Percentiles rank a stretch among this genome's conserved stretches.
Evolutionary conservation across 2,888 invertebrate genomes (phyloP).

Genomic region (Drosophila buzzatii): DNA sequence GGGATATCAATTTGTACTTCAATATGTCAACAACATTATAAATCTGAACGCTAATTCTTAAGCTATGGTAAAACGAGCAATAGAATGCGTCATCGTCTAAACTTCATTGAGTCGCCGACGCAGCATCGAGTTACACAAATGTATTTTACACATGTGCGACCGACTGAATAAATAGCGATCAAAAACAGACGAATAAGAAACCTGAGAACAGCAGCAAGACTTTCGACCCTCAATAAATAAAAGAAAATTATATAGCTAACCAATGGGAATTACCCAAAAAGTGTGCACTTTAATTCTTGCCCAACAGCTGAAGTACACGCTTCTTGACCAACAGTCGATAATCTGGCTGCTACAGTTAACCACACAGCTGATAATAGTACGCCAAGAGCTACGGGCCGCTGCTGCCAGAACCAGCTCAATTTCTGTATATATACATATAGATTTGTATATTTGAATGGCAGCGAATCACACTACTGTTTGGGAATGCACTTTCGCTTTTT

Average conservation of each 20-base stretch:
- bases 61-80: background rate
- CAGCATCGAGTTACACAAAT: slow-evolving; percentile 26
- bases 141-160: slow-evolving; percentile 3
- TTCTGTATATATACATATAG: background rate
- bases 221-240: background rate
- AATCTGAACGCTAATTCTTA: background rate
- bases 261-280: slow-evolving; percentile 3
- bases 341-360: slow-evolving; percentile 9
- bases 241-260: background rate
- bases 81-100: background rate
- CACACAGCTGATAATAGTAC: slow-evolving; percentile 25
- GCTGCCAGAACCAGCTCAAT: background rate
- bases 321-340: slow-evolving; percentile 14
- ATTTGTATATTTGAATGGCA: background rate
- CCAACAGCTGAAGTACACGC: background rate
- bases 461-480: slow-evolving; percentile 7
- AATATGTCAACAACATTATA: background rate
- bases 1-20: background rate
- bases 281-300: background rate
- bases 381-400: background rate
- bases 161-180: slow-evolving; percentile 22
- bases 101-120: background rate
- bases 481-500: slow-evolving; percentile 69
- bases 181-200: background rate
- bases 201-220: background rate